Percentiles rank a stretch among this genome's conserved stretches.
These are phyloP conservation scores for Labia minor DNA, from an alignment of 2,888 invertebrate genomes.

Conservation along the genomic window DNA sequence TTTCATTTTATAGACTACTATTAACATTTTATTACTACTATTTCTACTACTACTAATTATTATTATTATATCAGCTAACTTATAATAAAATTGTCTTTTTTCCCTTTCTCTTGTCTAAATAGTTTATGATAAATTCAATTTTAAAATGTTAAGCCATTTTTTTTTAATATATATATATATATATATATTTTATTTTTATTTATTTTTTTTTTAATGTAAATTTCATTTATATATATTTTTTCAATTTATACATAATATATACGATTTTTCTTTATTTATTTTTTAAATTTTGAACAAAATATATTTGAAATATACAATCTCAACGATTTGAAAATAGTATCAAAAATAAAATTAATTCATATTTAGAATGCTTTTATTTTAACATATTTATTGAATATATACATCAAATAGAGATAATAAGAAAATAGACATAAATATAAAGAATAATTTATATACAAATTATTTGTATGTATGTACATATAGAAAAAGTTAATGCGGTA, in stretches of 20 bases:
- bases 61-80: conserved; percentile 45
- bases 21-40: too few relatives aligned
- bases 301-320: neutral
- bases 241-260: neutral
- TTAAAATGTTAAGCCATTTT: neutral
- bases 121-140: conserved; percentile 8
- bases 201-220: conserved; percentile 29
- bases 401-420: neutral
- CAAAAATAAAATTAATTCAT: neutral
- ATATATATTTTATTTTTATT: neutral
- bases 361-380: neutral
- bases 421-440: conserved; percentile 1
- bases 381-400: neutral
- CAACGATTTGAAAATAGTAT: too few relatives aligned
- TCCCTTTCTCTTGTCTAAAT: neutral
- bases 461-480: too few relatives aligned
- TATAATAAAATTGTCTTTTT: neutral
- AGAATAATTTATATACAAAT: neutral
- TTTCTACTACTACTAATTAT: too few relatives aligned
- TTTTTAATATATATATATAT: too few relatives aligned
- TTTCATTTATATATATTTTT: conserved; percentile 29
- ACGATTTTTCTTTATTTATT: neutral
- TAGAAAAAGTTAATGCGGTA: too few relatives aligned
- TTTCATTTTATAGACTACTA: too few relatives aligned
- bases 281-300: neutral